Evolutionary conservation across 2,888 invertebrate genomes (phyloP), one percentile per base, ranked within the genome.

Genomic region (Omphaloscelis lunosa): DNA sequence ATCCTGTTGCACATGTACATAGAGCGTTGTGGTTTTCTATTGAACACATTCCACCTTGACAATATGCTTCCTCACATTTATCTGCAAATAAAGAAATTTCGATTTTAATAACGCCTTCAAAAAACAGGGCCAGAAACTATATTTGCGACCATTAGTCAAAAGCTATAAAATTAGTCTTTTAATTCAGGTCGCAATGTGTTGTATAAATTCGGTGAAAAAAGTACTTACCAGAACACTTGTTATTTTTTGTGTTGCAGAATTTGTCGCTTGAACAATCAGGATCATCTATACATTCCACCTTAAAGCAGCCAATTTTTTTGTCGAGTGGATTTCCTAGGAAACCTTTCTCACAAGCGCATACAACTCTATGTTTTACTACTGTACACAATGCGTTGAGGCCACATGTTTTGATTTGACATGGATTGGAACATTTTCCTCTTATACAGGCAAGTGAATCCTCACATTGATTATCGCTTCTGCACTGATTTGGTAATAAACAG

Each of bases 241-340:
- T 98, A 70, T 97, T 97, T 88, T 97, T 97, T 7, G 95, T 93
- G 90, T 98, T 98, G 90, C 99, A 99, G 86, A 97, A 97, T 93
- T 98, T 98, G 82, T 98, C 98, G 53, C 91, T 93, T 6, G 98
- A 95, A 90, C 99, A 99, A 87, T 99, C 98, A 59, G 97, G 97
- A 91, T 98, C 97, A 63, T 97, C 97, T 2, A 98, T 96, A 93
- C 99, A 99, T 95, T 99, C 99, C 4, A 99, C 99, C 94, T 98
- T 98, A 93, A 98, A 99, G 91, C 99, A 99, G 56, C 99, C 99
- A 72, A 98, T 97, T 71, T 97, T 97, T 73, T 97, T 96, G 90
- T 98, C 98, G 75, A 97, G 97, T 8, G 98, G 98, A 95, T 99
- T 98, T 15, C 99, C 99, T 51, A 99, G 96, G 92, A 98, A 98